Base-by-base conservation (phyloP, 2,888 invertebrate species). In the Drosophila rubida region DNA sequence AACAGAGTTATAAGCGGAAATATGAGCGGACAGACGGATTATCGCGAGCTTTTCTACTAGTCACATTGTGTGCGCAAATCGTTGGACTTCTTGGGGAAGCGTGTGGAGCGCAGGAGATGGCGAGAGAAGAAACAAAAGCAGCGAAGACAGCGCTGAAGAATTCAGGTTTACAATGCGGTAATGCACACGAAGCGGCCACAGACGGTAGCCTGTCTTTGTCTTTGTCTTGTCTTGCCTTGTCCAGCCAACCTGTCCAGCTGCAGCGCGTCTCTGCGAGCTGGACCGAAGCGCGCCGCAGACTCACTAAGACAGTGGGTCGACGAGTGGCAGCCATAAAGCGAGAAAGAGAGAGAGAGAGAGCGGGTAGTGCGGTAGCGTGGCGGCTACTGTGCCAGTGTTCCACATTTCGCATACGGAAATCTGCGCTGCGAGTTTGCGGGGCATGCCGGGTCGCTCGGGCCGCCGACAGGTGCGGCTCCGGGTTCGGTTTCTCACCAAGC, bases 321-420 rank as follows among this genome's bases (percentile, higher is more conserved):
- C 59, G 59, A 22, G 30, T 53, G 53, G 68, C 35, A 37, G 35
- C 76, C 74, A 70, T 75, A 74, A 75, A 25, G 5, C 41, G 35
- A 30, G 7, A 55, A 11, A 45, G 45, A 37, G 13, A 25, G 42
- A 2, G 8, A 4, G 6, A 4, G 16, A 13, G 48, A 16, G 4
- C 2, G 25, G 8, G 30, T 32, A 42, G 11, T 30, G 46, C 27
- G 61, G 49, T 39, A 39, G 64, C 32, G 30, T 27, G 39, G 68
- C 44, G 53, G 66, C 87, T 76, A 74, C 83, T 85, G 85, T 86
- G 77, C 83, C 86, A 85, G 67, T 85, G 86, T 78, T 83, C 85
- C 88, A 85, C 83, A 88, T 85, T 86, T 88, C 83, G 66, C 76
- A 84, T 88, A 87, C 88, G 86, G 86, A 85, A 85, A 85, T 76